A percentile compares a stretch with the other conserved stretches of the same genome.
Conservation (phyloP, 2,888 invertebrate genomes). For the Leptarthrus brevirostris region DNA sequence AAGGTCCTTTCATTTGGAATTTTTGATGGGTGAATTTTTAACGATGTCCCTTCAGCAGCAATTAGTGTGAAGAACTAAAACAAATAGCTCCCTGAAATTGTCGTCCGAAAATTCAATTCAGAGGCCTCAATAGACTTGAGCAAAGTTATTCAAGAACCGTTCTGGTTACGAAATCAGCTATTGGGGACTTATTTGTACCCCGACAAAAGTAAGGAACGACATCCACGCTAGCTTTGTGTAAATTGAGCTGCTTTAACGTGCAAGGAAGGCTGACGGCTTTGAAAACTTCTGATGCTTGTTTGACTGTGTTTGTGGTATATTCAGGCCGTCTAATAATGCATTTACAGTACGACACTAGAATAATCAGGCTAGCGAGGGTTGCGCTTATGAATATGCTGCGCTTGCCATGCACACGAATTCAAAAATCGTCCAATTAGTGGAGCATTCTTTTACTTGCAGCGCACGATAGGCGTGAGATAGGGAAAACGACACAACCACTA, state of each 20-base stretch:
- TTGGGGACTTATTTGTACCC: conserved; percentile 29
- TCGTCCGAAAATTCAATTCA: conserved; percentile 40
- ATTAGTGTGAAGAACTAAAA: conserved; percentile 44
- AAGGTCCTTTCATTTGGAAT: conserved; percentile 28
- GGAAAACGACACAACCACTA: conserved; percentile 20
- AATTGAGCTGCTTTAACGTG: conserved; percentile 4
- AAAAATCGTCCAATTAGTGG: conserved; percentile 58
- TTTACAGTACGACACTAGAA: conserved; percentile 24
- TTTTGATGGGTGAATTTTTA: conserved; percentile 42
- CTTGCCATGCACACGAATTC: conserved; percentile 54
- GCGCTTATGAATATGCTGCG: conserved; percentile 39
- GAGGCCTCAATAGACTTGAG: background rate
- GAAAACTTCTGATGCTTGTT: conserved; percentile 45
- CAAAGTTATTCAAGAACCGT: conserved; percentile 1
- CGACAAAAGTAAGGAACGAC: background rate
- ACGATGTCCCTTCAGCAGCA: conserved; percentile 41
- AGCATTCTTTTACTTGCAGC: conserved; percentile 45
- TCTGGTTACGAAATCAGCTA: conserved; percentile 28
- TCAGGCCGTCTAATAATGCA: conserved; percentile 46
- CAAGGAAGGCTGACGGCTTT: conserved; percentile 7
- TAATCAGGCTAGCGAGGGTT: conserved; percentile 36
- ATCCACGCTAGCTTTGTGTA: conserved; percentile 4
- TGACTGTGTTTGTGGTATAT: conserved; percentile 16
- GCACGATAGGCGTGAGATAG: background rate
- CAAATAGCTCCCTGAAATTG: conserved; percentile 37